These are phyloP conservation scores for Perognathus longimembris DNA, from an alignment of 2,113 vertebrate genomes.

Conservation along the genomic window DNA sequence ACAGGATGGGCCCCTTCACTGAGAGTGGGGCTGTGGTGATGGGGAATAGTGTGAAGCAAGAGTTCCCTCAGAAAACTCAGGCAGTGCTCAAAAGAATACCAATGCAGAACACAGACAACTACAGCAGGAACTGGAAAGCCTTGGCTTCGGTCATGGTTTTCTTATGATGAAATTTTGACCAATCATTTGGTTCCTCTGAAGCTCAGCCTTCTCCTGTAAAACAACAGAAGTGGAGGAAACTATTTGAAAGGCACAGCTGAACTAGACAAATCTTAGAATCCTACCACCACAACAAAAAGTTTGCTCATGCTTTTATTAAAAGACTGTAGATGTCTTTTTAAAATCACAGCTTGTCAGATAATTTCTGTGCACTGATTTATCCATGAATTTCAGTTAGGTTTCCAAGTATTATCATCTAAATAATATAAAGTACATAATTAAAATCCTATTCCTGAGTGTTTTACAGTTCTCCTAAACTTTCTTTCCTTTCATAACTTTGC, in stretches of 20 bases:
- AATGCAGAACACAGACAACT: neutral
- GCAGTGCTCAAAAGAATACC: neutral
- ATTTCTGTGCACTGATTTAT: neutral
- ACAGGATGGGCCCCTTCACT: neutral
- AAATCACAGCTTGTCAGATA: constrained; percentile 30
- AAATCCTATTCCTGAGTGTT: neutral
- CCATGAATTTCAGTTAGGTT: neutral
- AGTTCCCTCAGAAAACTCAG: neutral
- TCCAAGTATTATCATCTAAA: neutral
- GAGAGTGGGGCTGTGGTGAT: neutral
- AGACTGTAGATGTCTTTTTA: neutral
- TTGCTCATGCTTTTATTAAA: constrained; percentile 46
- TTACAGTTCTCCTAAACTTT: neutral
- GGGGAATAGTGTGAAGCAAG: accelerated
- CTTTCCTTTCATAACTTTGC: neutral
- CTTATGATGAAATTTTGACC: neutral
- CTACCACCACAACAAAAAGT: neutral
- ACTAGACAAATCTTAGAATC: constrained; percentile 16
- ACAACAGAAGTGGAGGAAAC: neutral
- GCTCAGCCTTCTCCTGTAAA: neutral
- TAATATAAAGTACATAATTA: neutral
- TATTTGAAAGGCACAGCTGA: neutral
- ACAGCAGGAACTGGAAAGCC: neutral
- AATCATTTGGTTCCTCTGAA: neutral
- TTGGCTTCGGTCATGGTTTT: neutral